Base-by-base conservation (phyloP, 2,888 invertebrate genomes). In the Drosophila longiperda region DNA sequence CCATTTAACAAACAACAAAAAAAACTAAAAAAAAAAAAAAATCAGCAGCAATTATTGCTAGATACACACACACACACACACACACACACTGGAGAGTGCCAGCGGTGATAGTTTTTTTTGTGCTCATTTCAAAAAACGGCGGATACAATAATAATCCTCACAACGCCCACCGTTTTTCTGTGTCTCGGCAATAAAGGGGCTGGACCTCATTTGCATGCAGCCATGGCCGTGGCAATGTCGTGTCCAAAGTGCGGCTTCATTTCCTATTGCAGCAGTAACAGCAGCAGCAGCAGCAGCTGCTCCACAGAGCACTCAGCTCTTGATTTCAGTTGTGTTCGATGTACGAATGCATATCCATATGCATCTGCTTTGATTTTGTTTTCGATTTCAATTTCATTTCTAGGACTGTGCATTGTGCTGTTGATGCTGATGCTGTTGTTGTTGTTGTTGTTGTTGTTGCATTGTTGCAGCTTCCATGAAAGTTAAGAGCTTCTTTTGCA, bases 361-460 rank as follows among this genome's bases (percentile, higher is more conserved):
- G 86, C 86, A 85, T 90, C 88, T 88, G 86, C 79, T 58, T 79
- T 83, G 89, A 88, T 83, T 90, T 87, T 86, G 70, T 80, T 91
- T 90, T 90, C 89, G 81, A 90, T 90, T 86, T 87, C 88, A 77
- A 87, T 91, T 89, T 89, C 88, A 87, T 87, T 80, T 84, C 73
- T 84, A 68, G 75, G 69, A 77, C 73, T 83, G 59, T 49, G 53
- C 33, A 49, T 66, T 62, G 63, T 63, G 55, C 11, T 64, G 45
- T 20, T 57, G 72, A 11, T 36, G 48, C 11, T 38, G 52, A 4
- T 33, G 49, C 11, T 53, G 59, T 5, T 40, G 40, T 3, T 38
- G 38, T 34, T 40, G 29, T 4, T 53, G 57, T 20, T 53, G 36
- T n/a, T 40, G n/a, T 9, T 45, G 20, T 12, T 15, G 45, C 45